Evolutionary conservation across 2,113 vertebrate genomes (phyloP).

Genomic region (Dipodomys stephensi): DNA sequence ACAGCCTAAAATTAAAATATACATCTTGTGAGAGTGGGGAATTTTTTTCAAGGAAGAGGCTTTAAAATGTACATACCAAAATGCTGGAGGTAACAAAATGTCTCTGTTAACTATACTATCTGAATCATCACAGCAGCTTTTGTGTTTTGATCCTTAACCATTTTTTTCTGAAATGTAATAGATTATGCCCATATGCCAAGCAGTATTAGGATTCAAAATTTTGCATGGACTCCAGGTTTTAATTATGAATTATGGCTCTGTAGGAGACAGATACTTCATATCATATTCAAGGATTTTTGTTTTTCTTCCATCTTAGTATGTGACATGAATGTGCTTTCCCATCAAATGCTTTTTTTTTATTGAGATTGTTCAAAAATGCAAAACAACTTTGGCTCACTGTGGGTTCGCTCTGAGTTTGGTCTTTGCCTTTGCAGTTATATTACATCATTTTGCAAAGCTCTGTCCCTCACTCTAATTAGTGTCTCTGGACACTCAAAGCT

Average conservation of each 20-base stretch:
- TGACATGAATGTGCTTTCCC: background rate
- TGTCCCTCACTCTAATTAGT: background rate
- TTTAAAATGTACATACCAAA: constrained; percentile 42
- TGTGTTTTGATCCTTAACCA: constrained; percentile 35
- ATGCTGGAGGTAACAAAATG: background rate
- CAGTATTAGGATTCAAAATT: constrained; percentile 33
- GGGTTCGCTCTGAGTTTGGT: background rate
- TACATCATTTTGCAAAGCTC: background rate
- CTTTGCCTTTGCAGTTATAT: background rate
- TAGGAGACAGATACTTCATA: background rate
- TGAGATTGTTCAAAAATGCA: constrained; percentile 27
- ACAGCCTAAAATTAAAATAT: constrained; percentile 43
- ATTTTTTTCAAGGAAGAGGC: background rate
- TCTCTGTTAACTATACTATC: constrained; percentile 19
- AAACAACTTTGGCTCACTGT: background rate
- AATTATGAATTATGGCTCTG: constrained; percentile 33
- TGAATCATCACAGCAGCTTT: constrained; percentile 24
- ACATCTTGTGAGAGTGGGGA: background rate
- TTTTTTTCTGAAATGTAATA: constrained; percentile 60
- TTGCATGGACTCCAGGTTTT: constrained; percentile 4
- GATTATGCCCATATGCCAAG: background rate
- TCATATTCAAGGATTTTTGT: background rate
- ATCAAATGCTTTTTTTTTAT: background rate
- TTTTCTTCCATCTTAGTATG: constrained; percentile 1
- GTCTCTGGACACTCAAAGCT: background rate